Base-by-base conservation (phyloP, 2,888 invertebrate genomes). In the Drosophila fungiperda region DNA sequence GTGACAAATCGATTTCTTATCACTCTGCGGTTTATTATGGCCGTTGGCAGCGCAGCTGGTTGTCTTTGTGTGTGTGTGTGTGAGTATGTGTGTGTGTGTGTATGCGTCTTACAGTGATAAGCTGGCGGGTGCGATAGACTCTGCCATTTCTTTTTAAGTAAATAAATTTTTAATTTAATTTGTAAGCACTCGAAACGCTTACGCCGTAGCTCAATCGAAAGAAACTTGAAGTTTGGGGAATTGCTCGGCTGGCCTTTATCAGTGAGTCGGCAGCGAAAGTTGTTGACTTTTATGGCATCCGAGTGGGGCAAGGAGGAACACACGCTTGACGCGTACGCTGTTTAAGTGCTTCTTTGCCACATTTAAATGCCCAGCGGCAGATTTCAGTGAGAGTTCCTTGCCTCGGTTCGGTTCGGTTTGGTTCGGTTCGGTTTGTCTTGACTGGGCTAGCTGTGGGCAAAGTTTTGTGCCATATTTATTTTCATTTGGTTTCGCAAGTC, bases 1-100 rank as follows among this genome's bases (percentile, higher is more conserved):
- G 82, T 82, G 87, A 87, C 87, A 87, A 87, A 87, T 89, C 87
- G 87, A 89, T 87, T 89, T 82, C 90, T 86, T 89, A 87, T 87
- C 89, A 87, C 80, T 86, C 83, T 79, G 78, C 76, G 82, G 76
- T 78, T 82, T 85, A 82, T 87, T 85, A 82, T 78, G 81, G 76
- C 74, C 78, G 49, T 67, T 70, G 68, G 76, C 75, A 68, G 60
- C 66, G 48, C 42, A 38, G 62, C 67, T 52, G 64, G 8, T 17
- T 8, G 3, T 7, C 15, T 17, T 59, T 52, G 62, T 48, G 61
- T 42, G 38, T 23, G 35, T 58, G 45, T 32, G 20, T 38, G n/a
- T 29, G 35, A 45, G 49, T 54, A 23, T 45, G 59, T 48, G 64
- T 29, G 64, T 67, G 26, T 26, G 26, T 49, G 64, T 58, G 68